phyloP scores from a whole-genome alignment of 2,113 vertebrate species.

The Nothobranchius kuhntae region DNA sequence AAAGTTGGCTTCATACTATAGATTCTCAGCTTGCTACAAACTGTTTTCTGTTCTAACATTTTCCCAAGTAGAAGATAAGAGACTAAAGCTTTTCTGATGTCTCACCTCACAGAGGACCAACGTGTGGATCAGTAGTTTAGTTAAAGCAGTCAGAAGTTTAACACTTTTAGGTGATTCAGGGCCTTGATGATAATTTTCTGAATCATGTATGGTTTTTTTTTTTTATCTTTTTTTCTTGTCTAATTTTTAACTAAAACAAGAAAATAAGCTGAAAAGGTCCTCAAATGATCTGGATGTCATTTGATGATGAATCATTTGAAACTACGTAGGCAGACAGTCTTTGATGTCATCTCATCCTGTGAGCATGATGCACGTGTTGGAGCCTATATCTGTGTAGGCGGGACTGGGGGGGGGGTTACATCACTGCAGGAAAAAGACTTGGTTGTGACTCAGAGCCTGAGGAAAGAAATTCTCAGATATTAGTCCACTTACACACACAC shows the following conservation, averaged over 20 bases:
- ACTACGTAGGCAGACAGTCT: slow-evolving; percentile 3
- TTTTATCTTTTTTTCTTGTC: neutral
- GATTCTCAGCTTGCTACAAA: neutral
- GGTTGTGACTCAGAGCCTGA: slow-evolving; percentile 48
- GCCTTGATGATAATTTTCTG: neutral
- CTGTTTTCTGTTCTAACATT: neutral
- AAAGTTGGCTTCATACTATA: neutral
- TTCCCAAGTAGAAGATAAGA: neutral
- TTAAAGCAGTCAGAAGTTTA: neutral
- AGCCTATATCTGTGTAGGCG: slow-evolving; percentile 27
- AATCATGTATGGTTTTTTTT: neutral
- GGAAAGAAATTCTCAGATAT: slow-evolving; percentile 35
- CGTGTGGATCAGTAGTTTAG: neutral
- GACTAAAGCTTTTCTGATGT: neutral
- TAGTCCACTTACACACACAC: neutral
- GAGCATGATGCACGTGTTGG: slow-evolving; percentile 7
- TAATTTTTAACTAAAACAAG: neutral
- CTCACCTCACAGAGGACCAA: neutral
- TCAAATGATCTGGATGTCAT: neutral
- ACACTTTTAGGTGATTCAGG: neutral
- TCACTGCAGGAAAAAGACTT: slow-evolving; percentile 39
- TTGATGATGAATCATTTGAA: slow-evolving; percentile 26
- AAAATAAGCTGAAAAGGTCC: neutral
- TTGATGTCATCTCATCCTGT: slow-evolving; percentile 34
- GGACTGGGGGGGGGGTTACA: slow-evolving; percentile 21